A percentile compares a stretch with the other conserved stretches of the same genome.
Conservation (phyloP, 2,888 invertebrate genomes). For the Emesis russula region DNA sequence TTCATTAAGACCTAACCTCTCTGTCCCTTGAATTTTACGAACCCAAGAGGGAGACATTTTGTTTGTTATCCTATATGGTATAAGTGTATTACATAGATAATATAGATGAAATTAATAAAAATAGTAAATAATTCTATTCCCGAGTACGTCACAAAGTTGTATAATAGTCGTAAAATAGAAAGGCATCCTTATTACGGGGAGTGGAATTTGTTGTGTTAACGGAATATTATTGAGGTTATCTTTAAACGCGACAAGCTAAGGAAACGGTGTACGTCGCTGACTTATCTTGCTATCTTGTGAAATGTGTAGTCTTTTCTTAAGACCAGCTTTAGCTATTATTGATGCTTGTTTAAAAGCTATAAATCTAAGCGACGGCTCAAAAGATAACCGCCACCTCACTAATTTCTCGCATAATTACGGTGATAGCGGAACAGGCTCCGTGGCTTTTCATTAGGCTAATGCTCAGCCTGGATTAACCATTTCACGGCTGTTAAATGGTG, state of each 20-base stretch:
- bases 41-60: too few relatives aligned
- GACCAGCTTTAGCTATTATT: conserved; percentile 43
- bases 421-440: conserved; percentile 30
- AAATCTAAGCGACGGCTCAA: conserved; percentile 43
- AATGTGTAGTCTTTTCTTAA: conserved; percentile 28
- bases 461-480: conserved; percentile 23
- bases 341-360: conserved; percentile 45
- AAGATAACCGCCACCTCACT: conserved; percentile 43
- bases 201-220: conserved; percentile 82
- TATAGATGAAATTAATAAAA: too few relatives aligned
- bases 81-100: too few relatives aligned
- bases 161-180: conserved; percentile 85
- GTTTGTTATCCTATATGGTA: too few relatives aligned
- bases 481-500: conserved; percentile 10
- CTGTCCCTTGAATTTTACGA: too few relatives aligned
- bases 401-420: conserved; percentile 34
- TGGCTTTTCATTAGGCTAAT: conserved; percentile 26
- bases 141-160: conserved; percentile 76
- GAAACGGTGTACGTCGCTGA: conserved; percentile 32
- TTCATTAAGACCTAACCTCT: too few relatives aligned
- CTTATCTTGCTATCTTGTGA: conserved; percentile 48
- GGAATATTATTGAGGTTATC: conserved; percentile 86
- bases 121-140: too few relatives aligned
- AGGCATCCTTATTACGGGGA: conserved; percentile 83
- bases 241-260: conserved; percentile 67